Percentiles rank a stretch among this genome's conserved stretches.
Conservation (phyloP, 2,797 vertebrate species). For the Gymnoscopelus braueri region DNA sequence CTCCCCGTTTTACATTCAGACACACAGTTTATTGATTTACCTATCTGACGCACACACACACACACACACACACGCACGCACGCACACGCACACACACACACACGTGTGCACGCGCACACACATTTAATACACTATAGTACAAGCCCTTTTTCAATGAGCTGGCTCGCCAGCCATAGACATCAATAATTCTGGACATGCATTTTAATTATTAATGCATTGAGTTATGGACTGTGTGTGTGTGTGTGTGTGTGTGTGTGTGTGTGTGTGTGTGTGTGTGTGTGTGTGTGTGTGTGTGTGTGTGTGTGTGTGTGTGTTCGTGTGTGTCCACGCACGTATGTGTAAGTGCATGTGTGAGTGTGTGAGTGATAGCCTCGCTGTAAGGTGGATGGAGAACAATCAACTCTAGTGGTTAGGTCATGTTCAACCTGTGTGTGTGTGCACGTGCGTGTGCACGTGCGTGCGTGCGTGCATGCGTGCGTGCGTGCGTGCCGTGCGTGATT, state of each 20-base stretch:
- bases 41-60: not conserved
- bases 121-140: not conserved
- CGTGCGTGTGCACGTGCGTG: no score
- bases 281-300: constrained; percentile 4
- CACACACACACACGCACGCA: not conserved
- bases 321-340: not conserved
- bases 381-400: not conserved
- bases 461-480: no score
- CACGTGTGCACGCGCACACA: not conserved
- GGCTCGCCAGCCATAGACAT: constrained; percentile 25
- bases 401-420: not conserved
- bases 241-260: constrained; percentile 11
- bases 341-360: not conserved
- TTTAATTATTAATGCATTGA: constrained; percentile 47
- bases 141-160: constrained; percentile 13
- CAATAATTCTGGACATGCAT: constrained; percentile 37
- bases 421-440: not conserved
- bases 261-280: not conserved
- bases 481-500: no score
- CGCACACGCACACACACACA: not conserved
- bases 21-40: no score
- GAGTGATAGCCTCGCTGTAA: constrained; percentile 11
- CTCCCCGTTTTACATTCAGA: not conserved
- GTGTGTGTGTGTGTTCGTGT: not conserved
- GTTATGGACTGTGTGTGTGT: constrained; percentile 30